Evolutionary conservation across 1,140 invertebrate genomes (phyloP).

Genomic region (Drosophila aff.): DNA sequence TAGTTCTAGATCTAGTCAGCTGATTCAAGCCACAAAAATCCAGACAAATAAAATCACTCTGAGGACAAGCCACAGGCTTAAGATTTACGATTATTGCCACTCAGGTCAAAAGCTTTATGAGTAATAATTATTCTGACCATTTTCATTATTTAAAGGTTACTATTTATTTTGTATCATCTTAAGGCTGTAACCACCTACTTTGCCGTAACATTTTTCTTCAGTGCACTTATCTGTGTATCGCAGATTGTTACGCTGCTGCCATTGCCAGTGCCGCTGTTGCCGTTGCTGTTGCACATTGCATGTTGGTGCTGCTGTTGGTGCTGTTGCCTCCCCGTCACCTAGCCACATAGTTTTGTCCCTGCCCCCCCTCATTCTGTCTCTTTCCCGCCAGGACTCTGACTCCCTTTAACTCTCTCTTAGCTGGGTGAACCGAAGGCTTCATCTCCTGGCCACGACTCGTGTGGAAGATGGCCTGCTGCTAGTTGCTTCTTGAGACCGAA

Average conservation of each 20-base stretch:
- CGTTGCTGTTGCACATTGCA: slow-evolving; percentile 34
- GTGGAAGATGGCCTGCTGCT: slow-evolving; percentile 39
- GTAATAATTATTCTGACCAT: no score
- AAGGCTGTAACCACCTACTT: neutral
- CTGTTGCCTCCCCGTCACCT: slow-evolving; percentile 26
- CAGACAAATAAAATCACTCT: no score
- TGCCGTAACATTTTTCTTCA: neutral
- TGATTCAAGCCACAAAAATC: no score
- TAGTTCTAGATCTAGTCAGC: no score
- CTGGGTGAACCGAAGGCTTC: slow-evolving; percentile 29
- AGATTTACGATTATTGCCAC: no score
- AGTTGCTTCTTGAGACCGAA: slow-evolving; percentile 44
- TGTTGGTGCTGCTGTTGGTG: slow-evolving; percentile 26
- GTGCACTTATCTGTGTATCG: slow-evolving; percentile 49
- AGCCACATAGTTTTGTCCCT: slow-evolving; percentile 23
- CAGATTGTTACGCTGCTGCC: slow-evolving; percentile 39
- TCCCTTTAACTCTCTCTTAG: slow-evolving; percentile 11
- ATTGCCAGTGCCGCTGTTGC: slow-evolving; percentile 3
- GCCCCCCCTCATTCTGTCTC: slow-evolving; percentile 7
- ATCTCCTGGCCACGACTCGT: slow-evolving; percentile 38
- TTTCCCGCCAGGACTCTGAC: slow-evolving; percentile 9
- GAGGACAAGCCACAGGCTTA: no score
- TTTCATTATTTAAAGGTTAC: no score
- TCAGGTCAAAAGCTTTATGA: no score
- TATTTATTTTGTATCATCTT: no score